Base-by-base conservation (phyloP, 2,888 invertebrate species). In the Trisateles emortualis region DNA sequence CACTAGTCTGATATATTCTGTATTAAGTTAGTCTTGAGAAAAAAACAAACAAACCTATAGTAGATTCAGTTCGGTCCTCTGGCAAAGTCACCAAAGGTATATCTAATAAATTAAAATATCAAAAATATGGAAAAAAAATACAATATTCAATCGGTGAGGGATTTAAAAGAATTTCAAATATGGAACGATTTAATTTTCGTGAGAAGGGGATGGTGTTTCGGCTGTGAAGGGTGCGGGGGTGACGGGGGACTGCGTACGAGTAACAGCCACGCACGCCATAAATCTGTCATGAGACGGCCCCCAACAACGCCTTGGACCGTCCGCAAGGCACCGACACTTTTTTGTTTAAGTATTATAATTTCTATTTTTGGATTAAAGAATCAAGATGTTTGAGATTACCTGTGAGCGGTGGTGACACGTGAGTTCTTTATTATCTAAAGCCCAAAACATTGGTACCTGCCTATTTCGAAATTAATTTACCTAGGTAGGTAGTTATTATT, bases 241-340 rank as follows among this genome's bases (percentile, higher is more conserved):
- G 49, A 35, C 42, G 62, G 70, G 61, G 67, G 72, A 74, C 66
- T 80, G 79, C 79, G 81, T 79, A 79, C 79, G 81, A 81, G 84
- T 79, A 79, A 81, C 83, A 76, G 81, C 85, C 86, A 83, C 86
- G 85, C 84, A 84, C 82, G 85, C 86, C 71, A 85, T 90, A 90
- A 89, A 89, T 90, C 90, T 89, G 88, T 88, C 90, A 90, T 70
- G 75, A 74, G 76, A 69, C 77, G 79, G 79, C 86, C 84, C 84
- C 83, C 82, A 76, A 81, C 83, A 81, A 85, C 81, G 81, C 76
- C 80, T 81, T 77, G 83, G 78, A 84, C 81, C 74, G 83, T 83
- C 77, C 75, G 81, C 83, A 82, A 78, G 74, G 62, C 66, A 79
- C 76, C 70, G 48, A 52, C 54, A 56, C 53, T 59, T 69, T 76